These are phyloP conservation scores for Cyphomyrus discorhynchus DNA, from an alignment of 2,113 vertebrate species.

Conservation along the genomic window DNA sequence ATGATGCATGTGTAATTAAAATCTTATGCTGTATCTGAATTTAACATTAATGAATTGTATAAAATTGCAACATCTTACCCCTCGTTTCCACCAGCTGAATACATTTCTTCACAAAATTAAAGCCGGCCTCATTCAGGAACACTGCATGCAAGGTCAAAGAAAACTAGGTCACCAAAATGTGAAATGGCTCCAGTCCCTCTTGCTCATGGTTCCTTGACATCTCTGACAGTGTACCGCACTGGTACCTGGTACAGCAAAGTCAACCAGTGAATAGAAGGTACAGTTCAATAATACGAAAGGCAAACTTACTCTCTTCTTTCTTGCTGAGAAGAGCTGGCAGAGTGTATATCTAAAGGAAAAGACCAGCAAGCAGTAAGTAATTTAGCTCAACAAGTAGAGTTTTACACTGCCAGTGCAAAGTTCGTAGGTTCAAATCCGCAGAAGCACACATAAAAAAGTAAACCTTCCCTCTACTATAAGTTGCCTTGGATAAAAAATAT, in stretches of 20 bases:
- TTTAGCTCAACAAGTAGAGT: background rate
- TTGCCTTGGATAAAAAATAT: background rate
- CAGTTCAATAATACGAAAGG: background rate
- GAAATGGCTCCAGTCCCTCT: background rate
- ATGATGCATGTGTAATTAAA: background rate
- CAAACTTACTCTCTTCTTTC: constrained; percentile 91
- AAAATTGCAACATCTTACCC: constrained; percentile 53
- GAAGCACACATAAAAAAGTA: background rate
- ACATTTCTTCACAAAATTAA: constrained; percentile 88
- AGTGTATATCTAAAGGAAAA: constrained; percentile 79
- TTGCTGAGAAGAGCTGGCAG: constrained; percentile 91
- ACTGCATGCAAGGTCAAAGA: constrained; percentile 57
- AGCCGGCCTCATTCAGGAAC: constrained; percentile 88
- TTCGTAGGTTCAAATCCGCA: background rate
- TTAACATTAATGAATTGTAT: background rate
- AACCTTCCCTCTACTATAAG: background rate
- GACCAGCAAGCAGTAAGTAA: background rate
- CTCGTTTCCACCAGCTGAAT: constrained; percentile 83
- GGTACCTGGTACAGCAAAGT: background rate
- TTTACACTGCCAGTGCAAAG: background rate
- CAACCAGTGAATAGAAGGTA: no score
- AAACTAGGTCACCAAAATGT: background rate
- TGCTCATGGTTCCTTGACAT: background rate
- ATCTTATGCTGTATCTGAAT: background rate
- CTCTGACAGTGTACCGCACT: background rate